Percentiles rank a stretch among this genome's conserved stretches.
phyloP scores from a whole-genome alignment of 2,797 vertebrate species.

The Tapirus indicus region DNA sequence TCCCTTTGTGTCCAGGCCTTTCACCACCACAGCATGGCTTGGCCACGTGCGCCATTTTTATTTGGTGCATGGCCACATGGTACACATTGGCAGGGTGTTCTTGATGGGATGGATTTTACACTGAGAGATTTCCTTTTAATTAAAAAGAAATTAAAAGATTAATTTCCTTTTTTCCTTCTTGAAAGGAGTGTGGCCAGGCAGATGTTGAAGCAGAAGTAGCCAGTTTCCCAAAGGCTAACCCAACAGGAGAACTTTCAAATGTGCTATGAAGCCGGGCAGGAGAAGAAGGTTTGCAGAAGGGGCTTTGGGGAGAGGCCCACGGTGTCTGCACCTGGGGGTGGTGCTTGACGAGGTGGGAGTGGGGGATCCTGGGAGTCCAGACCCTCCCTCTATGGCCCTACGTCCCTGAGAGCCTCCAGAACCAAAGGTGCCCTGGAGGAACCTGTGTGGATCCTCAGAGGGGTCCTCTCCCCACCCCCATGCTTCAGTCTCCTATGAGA shows the following conservation, averaged over 20 bases:
- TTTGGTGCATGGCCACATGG: no score
- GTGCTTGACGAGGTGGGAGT: no score
- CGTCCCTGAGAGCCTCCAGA: background rate
- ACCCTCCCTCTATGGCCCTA: background rate
- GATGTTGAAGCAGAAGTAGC: accelerated
- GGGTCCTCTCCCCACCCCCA: background rate
- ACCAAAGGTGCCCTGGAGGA: background rate
- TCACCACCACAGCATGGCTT: accelerated
- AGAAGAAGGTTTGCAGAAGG: background rate
- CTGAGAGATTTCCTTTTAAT: background rate
- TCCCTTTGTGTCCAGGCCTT: no score
- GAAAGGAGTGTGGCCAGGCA: no score
- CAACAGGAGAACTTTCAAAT: background rate
- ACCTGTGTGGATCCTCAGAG: no score
- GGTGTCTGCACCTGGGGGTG: background rate
- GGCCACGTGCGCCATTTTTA: no score
- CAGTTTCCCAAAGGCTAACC: background rate
- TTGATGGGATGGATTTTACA: background rate
- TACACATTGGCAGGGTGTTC: background rate
- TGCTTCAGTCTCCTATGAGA: accelerated
- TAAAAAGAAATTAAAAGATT: no score
- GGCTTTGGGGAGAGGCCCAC: background rate
- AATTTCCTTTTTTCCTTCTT: background rate
- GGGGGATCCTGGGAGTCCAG: background rate
- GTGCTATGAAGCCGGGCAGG: no score